Conservation (phyloP, 2,113 vertebrate genomes). For the Ondatra zibethicus region DNA sequence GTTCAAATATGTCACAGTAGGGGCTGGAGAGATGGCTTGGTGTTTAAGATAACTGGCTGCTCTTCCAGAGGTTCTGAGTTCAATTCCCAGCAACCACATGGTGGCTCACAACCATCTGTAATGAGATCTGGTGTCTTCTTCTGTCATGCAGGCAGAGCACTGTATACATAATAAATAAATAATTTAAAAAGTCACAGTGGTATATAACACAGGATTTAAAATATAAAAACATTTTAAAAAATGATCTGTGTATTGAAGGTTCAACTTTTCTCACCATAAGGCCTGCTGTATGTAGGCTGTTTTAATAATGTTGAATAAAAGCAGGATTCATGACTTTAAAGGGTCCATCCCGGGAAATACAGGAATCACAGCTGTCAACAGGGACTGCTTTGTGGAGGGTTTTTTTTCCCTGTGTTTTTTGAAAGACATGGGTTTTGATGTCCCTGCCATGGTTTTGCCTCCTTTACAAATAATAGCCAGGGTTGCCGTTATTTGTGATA, state of each 20-base stretch:
- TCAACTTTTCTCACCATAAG: not conserved
- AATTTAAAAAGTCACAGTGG: no score
- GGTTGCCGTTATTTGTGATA: constrained; percentile 50
- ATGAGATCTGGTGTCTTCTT: no score
- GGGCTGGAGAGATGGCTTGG: no score
- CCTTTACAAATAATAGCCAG: constrained; percentile 64
- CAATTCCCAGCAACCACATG: no score
- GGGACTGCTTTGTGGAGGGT: constrained; percentile 64
- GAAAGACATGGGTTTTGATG: constrained; percentile 74
- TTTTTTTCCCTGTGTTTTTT: constrained; percentile 43
- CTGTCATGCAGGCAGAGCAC: no score
- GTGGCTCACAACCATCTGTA: no score
- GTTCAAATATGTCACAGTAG: not conserved
- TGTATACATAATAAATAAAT: no score
- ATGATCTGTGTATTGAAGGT: not conserved
- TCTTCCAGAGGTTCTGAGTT: no score
- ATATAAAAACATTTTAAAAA: not conserved
- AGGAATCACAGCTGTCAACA: constrained; percentile 58
- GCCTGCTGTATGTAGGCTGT: accelerated
- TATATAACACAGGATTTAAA: not conserved
- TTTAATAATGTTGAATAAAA: not conserved
- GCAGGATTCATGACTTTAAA: constrained; percentile 24
- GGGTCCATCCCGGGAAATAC: not conserved
- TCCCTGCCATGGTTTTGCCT: constrained; percentile 70
- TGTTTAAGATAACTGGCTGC: no score